phyloP scores from a whole-genome alignment of 2,797 vertebrate species.

The Poecile montanus region DNA sequence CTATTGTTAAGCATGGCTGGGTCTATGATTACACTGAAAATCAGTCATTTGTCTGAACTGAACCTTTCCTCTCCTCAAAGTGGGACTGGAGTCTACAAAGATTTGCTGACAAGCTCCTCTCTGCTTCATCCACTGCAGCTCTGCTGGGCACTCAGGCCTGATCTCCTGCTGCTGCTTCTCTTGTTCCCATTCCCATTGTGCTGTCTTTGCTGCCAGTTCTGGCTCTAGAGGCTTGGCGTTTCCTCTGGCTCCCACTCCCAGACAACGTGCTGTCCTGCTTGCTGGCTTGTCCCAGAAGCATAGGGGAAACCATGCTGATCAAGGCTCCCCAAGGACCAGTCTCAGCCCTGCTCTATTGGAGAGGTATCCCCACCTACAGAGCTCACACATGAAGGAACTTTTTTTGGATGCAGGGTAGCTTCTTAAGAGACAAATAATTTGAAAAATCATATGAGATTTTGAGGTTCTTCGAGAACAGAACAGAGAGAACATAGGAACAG shows the following conservation, averaged over 20 bases:
- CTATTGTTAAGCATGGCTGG: background rate
- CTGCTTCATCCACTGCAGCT: fast-evolving
- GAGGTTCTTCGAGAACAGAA: background rate
- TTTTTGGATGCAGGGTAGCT: background rate
- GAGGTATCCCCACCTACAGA: background rate
- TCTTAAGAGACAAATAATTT: background rate
- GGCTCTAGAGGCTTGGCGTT: background rate
- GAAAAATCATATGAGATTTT: background rate
- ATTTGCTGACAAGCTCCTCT: background rate
- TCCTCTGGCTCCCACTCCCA: background rate
- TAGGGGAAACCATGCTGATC: background rate
- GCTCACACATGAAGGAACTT: background rate
- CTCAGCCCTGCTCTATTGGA: background rate
- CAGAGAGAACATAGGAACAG: background rate
- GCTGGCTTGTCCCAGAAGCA: background rate
- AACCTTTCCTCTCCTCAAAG: background rate
- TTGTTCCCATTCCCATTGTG: background rate
- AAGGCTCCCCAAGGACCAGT: background rate
- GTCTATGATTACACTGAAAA: background rate
- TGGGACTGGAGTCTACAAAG: background rate
- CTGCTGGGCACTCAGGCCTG: background rate
- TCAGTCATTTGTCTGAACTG: background rate
- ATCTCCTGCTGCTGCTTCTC: no score
- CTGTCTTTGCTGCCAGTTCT: background rate
- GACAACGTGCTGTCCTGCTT: background rate